phyloP scores from a whole-genome alignment of 2,113 vertebrate species.

The Zingel zingel region DNA sequence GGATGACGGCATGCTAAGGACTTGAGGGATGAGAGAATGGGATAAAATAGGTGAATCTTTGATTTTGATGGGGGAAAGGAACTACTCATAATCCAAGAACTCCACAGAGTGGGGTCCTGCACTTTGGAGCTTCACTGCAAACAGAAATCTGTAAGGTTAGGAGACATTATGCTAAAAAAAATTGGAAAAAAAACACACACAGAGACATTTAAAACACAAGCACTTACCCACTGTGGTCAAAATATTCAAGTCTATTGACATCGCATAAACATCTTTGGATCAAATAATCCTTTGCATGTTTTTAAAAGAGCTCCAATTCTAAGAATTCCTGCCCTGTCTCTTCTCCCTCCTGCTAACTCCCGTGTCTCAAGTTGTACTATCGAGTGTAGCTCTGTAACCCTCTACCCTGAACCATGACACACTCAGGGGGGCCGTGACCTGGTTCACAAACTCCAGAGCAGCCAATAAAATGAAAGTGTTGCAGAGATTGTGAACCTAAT shows the following conservation, averaged over 20 bases:
- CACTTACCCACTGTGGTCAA: conserved; percentile 54
- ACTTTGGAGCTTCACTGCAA: not conserved
- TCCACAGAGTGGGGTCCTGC: not conserved
- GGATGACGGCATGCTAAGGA: conserved; percentile 89
- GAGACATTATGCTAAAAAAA: not conserved
- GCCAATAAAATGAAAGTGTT: conserved; percentile 70
- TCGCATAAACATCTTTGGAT: conserved; percentile 17
- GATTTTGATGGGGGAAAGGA: not conserved
- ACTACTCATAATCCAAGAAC: not conserved
- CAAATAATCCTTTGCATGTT: conserved; percentile 21
- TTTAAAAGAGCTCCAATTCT: conserved; percentile 7
- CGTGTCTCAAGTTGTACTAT: conserved; percentile 36
- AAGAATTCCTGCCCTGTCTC: not conserved
- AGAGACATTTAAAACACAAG: not conserved
- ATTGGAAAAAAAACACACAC: not conserved
- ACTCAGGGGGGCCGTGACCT: conserved; percentile 70
- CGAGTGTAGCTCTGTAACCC: conserved; percentile 54
- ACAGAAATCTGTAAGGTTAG: not conserved
- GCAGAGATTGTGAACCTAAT: conserved; percentile 76
- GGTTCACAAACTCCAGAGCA: conserved; percentile 69
- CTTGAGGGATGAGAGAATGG: conserved; percentile 68
- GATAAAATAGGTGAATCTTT: not conserved
- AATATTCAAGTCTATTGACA: conserved; percentile 47
- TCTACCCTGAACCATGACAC: conserved; percentile 70
- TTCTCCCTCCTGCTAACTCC: conserved; percentile 32